Base-by-base conservation (phyloP, 2,113 vertebrate species). In the Calyptomena viridis region DNA sequence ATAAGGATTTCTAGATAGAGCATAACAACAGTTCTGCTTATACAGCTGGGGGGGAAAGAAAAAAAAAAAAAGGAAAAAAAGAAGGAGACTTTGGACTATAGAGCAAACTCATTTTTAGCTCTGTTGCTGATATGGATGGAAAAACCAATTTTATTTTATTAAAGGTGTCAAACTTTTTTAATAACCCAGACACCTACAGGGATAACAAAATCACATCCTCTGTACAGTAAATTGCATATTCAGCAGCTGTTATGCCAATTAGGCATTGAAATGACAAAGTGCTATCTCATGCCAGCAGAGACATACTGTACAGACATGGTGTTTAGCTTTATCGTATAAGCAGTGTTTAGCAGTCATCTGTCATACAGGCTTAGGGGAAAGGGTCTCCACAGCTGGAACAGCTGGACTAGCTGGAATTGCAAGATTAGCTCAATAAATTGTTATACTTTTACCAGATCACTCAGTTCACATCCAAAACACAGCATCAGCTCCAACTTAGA, bases 211-310 rank as follows among this genome's bases (percentile, higher is more conserved):
- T 77, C 78, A 63, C 33, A 76, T 83, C 72, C 72, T 85, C 79
- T 77, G 14, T 46, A 74, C 0, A 0, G 62, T 87, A 87, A 87
- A 90, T 42, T 83, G 78, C 72, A 83, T 80, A 77, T 90, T 95
- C 93, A 93, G 94, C 87, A 87, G 90, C 78, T 69, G 72, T 40
- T 59, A 80, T 71, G 69, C 47, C 90, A 90, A 95, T 91, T 93
- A 95, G 90, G 83, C 12, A 2, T 2, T 80, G 85, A 93, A 94
- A 93, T 90, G 90, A 95, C 78, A 58, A 95, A 95, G 55, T 84
- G 84, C 87, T 91, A 55, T 91, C 82, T 95, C 55, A 63, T 4
- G 22, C 81, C 93, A 95, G 87, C 72, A 88, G 68, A 95, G 75
- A 74, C 75, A 74, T 31, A 77, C 42, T 27, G 59, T 47, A 82